Base-by-base conservation (phyloP, 2,888 invertebrate species). In the Rhimphoctona megacephalus region DNA sequence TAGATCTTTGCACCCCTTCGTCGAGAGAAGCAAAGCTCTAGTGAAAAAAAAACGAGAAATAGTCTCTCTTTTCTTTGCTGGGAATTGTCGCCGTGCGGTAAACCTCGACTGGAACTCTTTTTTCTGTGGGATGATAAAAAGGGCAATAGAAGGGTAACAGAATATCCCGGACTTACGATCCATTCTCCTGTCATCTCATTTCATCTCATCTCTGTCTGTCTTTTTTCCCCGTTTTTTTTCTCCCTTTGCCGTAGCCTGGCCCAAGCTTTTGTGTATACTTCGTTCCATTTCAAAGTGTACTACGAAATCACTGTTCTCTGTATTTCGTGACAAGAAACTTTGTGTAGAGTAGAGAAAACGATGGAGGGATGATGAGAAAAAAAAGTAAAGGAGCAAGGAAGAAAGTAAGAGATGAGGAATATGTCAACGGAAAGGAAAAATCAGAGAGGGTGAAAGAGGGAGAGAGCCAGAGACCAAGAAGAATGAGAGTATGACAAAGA, bases 71-170 rank as follows among this genome's bases (percentile, higher is more conserved):
- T 66, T 81, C 66, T 30, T 76, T 36, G 30, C 73, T 36, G 69
- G 72, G 81, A 81, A 85, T 85, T 76, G 61, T 64, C 81, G 25
- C n/a, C 66, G 76, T 33, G 77, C 84, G 86, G 81, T 78, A 78
- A 79, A 84, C 57, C 85, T 81, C 66, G 46, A 54, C 61, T 61
- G 73, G 64, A 78, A 86, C 61, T 81, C 73, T 84, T 81, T 36
- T 66, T 64, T 33, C 74, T 33, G 49, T 25, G 61, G 46, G 19
- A 64, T 43, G 54, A 64, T 81, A 52, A 52, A 76, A 69, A 69
- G 46, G 81, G 78, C 77, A 76, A 76, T 82, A 61, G 57, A 36
- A 74, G 52, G 39, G 69, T 19, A 74, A 33, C 52, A 83, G 36
- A 64, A 70, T 36, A 69, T 52, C 76, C 49, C 74, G 46, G 67